A percentile compares a stretch with the other conserved stretches of the same genome.
These are phyloP conservation scores for Vesta saturnalis DNA, from an alignment of 2,888 invertebrate species.

Conservation along the genomic window DNA sequence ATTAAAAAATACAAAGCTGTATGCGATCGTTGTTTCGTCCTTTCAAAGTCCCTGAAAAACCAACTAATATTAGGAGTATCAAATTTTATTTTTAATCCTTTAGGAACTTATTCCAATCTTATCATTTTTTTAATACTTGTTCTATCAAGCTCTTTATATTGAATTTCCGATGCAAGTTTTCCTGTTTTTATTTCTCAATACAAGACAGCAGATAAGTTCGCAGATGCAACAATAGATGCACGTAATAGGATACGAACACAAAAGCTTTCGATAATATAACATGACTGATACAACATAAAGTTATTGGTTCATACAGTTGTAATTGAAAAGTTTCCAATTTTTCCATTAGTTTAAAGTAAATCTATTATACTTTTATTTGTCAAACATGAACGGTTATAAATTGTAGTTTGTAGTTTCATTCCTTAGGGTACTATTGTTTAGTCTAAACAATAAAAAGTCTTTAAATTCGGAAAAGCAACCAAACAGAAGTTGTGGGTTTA, in stretches of 20 bases:
- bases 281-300: neutral
- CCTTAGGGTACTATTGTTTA: too few relatives aligned
- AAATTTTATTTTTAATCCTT: too few relatives aligned
- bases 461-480: neutral
- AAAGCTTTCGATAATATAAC: slow-evolving; percentile 4
- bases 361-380: too few relatives aligned
- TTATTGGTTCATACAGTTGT: neutral
- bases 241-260: slow-evolving; percentile 2
- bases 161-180: neutral
- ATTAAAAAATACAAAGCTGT: neutral
- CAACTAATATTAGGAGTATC: too few relatives aligned
- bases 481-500: slow-evolving; percentile 1
- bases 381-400: too few relatives aligned
- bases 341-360: too few relatives aligned
- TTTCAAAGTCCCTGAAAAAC: too few relatives aligned
- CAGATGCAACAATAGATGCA: slow-evolving; percentile 3
- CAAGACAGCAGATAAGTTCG: neutral
- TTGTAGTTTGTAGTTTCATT: too few relatives aligned
- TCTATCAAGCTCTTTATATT: neutral
- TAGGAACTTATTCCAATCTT: too few relatives aligned
- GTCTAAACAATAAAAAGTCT: neutral
- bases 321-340: neutral
- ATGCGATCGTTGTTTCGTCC: neutral
- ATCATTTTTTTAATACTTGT: too few relatives aligned
- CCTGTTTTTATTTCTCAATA: slow-evolving; percentile 4